Conservation (phyloP, 2,113 vertebrate species). For the Vireo altiloquus region DNA sequence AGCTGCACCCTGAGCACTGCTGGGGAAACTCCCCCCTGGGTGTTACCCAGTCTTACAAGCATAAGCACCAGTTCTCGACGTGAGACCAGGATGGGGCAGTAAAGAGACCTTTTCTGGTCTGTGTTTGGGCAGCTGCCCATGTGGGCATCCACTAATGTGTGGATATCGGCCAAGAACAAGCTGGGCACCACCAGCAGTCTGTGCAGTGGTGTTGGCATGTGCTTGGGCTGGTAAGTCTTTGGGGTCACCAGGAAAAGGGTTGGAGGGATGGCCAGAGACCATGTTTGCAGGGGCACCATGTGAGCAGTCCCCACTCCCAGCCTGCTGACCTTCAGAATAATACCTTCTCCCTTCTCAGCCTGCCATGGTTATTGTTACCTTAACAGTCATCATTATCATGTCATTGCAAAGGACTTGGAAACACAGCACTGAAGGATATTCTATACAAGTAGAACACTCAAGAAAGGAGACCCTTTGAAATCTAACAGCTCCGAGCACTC, state of each 20-base stretch:
- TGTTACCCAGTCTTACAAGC: background rate
- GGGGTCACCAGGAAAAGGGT: background rate
- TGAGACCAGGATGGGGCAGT: background rate
- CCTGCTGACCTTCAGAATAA: background rate
- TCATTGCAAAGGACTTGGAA: background rate
- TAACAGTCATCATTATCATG: background rate
- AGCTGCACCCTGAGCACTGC: background rate
- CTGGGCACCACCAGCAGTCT: background rate
- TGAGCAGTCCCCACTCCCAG: fast-evolving
- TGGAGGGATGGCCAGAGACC: background rate
- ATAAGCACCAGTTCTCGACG: fast-evolving
- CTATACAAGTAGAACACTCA: fast-evolving
- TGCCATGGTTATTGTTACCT: background rate
- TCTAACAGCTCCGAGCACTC: fast-evolving
- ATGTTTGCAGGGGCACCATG: fast-evolving
- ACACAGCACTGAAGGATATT: background rate
- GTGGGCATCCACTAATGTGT: fast-evolving
- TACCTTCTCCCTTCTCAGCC: background rate
- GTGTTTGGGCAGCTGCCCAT: background rate
- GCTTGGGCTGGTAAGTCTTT: background rate
- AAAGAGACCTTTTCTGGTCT: background rate
- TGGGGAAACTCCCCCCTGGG: background rate
- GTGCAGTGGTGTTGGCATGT: background rate
- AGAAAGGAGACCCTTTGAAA: background rate
- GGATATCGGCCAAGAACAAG: background rate